Conservation (phyloP, 2,888 invertebrate genomes). For the Euproctis similis region DNA sequence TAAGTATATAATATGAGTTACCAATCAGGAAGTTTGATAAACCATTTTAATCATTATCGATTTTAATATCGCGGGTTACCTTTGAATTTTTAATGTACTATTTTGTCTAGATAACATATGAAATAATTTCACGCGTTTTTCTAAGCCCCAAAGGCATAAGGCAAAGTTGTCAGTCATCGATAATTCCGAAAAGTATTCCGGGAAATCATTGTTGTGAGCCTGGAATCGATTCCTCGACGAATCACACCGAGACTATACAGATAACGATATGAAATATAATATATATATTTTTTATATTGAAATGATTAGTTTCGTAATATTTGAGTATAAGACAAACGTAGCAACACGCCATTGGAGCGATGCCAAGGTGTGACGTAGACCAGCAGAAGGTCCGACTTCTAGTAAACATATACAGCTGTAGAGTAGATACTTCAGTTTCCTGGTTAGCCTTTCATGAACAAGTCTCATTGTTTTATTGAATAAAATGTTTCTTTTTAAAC, state of each 20-base stretch:
- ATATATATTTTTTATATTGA: slow-evolving; percentile 18
- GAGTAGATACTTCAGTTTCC: slow-evolving; percentile 8
- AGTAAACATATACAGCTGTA: slow-evolving; percentile 13
- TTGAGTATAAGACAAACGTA: slow-evolving; percentile 21
- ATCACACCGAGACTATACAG: no score
- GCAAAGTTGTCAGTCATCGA: no score
- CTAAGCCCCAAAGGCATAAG: no score
- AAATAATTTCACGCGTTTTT: no score
- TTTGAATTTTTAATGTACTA: slow-evolving; percentile 1
- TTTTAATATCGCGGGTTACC: slow-evolving; percentile 20
- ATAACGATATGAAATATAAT: slow-evolving; percentile 8
- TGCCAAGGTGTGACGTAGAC: slow-evolving; percentile 35
- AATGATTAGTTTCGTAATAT: slow-evolving; percentile 32
- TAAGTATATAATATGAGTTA: slow-evolving; percentile 33
- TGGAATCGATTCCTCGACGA: no score
- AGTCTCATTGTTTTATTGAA: background rate
- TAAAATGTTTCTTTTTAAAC: no score
- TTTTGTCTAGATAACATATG: no score
- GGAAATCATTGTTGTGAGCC: no score
- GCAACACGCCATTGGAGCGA: slow-evolving; percentile 33
- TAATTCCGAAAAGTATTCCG: no score
- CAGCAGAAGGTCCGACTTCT: slow-evolving; percentile 19
- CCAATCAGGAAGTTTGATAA: slow-evolving; percentile 35
- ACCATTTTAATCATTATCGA: slow-evolving; percentile 31
- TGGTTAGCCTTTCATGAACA: slow-evolving; percentile 10